A percentile compares a stretch with the other conserved stretches of the same genome.
Conservation (phyloP, 2,797 vertebrate species). For the Anableps anableps region DNA sequence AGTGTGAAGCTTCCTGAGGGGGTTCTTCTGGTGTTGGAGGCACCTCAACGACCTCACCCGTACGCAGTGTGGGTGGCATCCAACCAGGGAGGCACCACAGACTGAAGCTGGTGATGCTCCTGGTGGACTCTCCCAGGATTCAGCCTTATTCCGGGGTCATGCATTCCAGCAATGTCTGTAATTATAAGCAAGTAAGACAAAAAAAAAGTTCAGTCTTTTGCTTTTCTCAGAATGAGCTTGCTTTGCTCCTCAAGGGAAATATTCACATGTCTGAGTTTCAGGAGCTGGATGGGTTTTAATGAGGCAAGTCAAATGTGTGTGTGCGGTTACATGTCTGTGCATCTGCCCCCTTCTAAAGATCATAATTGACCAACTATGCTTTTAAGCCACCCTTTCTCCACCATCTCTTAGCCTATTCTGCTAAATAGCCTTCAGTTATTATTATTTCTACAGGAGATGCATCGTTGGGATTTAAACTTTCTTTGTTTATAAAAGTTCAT, state of each 20-base stretch:
- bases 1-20: slow-evolving; percentile 67
- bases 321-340: slow-evolving; percentile 63
- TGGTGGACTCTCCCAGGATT: slow-evolving; percentile 78
- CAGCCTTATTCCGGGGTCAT: slow-evolving; percentile 84
- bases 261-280: slow-evolving; percentile 82
- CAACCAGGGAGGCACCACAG: slow-evolving; percentile 72
- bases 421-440: slow-evolving; percentile 83
- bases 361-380: slow-evolving; percentile 80
- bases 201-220: slow-evolving; percentile 77
- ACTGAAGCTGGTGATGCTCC: slow-evolving; percentile 77
- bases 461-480: slow-evolving; percentile 78
- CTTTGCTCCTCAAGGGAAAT: slow-evolving; percentile 78
- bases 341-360: slow-evolving; percentile 79
- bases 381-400: slow-evolving; percentile 71
- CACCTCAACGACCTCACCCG: slow-evolving; percentile 77
- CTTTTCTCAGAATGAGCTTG: slow-evolving; percentile 82
- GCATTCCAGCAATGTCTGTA: slow-evolving; percentile 82
- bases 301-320: slow-evolving; percentile 80
- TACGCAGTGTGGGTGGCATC: slow-evolving; percentile 83
- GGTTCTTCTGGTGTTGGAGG: slow-evolving; percentile 77
- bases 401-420: slow-evolving; percentile 70
- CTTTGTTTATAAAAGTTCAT: slow-evolving; percentile 67
- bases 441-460: slow-evolving; percentile 76
- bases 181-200: slow-evolving; percentile 80
- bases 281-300: slow-evolving; percentile 84